phyloP scores from a whole-genome alignment of 2,797 vertebrate genomes.

The Allenopithecus nigroviridis region DNA sequence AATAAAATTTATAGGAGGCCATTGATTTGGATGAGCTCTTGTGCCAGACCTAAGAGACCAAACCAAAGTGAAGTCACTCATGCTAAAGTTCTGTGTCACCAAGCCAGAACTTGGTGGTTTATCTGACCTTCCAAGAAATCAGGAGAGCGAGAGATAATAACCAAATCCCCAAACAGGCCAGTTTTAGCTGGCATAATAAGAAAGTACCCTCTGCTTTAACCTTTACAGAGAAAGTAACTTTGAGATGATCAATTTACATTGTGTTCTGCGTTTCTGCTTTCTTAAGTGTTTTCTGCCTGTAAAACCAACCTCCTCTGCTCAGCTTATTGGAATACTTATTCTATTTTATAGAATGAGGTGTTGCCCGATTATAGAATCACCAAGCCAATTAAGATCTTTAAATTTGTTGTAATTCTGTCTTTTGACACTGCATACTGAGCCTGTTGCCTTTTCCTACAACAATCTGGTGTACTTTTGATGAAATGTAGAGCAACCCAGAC shows the following conservation, averaged over 20 bases:
- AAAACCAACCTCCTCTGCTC: not conserved
- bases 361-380: not conserved
- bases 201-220: not conserved
- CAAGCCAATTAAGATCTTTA: not conserved
- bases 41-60: not conserved
- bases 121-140: not conserved
- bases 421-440: not conserved
- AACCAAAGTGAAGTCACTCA: not conserved
- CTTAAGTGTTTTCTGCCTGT: not conserved
- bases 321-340: not conserved
- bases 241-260: not conserved
- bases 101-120: not conserved
- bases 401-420: not conserved
- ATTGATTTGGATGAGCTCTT: not conserved
- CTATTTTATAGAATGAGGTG: not conserved
- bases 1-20: not conserved
- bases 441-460: not conserved
- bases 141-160: not conserved
- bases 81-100: not conserved
- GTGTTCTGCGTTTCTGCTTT: not conserved
- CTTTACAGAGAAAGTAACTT: not conserved
- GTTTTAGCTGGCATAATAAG: not conserved
- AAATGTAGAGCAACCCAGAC: not conserved
- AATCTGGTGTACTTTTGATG: not conserved
- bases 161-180: not conserved